Evolutionary conservation across 92 coral and sea anemone species (phyloP).

Genomic region (Porites evermanni): DNA sequence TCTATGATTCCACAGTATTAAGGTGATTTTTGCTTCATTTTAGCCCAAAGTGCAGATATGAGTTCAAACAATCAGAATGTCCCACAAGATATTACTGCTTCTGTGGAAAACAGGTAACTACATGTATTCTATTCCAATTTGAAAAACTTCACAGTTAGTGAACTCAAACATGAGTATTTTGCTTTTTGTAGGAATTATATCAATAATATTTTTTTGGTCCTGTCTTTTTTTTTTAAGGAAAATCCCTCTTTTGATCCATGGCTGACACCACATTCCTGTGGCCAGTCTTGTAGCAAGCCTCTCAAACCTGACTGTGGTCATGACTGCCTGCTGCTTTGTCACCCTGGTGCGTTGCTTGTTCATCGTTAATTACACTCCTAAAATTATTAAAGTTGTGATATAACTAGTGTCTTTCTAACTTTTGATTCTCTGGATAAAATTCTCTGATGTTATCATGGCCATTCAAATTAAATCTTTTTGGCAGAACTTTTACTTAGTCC

Average conservation of each 20-base stretch:
- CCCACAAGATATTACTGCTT: conserved; percentile 92
- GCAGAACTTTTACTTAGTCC: too few species aligned
- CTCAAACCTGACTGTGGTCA: conserved; percentile 93
- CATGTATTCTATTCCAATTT: not conserved
- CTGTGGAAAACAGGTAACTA: conserved; percentile 84
- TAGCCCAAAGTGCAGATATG: conserved; percentile 96
- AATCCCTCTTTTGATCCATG: conserved; percentile 97
- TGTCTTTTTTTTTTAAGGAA: conserved; percentile 23
- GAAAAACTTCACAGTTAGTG: not conserved
- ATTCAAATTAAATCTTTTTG: too few species aligned
- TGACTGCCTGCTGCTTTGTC: conserved; percentile 96
- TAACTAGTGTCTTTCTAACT: too few species aligned
- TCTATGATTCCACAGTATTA: not conserved
- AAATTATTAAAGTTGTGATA: not conserved
- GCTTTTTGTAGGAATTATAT: too few species aligned
- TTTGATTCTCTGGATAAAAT: too few species aligned
- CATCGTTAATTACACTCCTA: too few species aligned
- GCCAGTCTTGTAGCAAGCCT: conserved; percentile 87
- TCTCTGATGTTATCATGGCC: too few species aligned
- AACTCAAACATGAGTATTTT: not conserved
- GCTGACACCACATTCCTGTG: conserved; percentile 99
- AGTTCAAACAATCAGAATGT: conserved; percentile 85
- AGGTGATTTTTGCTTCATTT: not conserved
- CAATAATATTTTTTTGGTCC: too few species aligned
- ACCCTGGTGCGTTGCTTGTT: conserved; percentile 74